A percentile compares a stretch with the other conserved stretches of the same genome.
phyloP scores from a whole-genome alignment of 2,113 vertebrate genomes.

The Elgaria multicarinata region DNA sequence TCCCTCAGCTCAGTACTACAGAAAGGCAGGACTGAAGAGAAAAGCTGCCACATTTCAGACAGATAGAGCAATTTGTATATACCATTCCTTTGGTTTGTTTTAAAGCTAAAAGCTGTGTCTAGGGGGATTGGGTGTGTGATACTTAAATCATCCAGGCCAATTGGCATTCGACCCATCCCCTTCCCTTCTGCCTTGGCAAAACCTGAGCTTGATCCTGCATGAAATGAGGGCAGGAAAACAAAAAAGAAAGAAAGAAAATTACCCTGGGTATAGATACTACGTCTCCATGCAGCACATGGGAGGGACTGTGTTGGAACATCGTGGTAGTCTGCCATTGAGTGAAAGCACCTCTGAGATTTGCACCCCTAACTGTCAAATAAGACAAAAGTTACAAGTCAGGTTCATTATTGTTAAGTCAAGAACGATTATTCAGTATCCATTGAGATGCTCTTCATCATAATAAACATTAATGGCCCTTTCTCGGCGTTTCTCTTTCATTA shows the following conservation, averaged over 20 bases:
- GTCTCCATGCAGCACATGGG: too few species aligned
- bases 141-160: background rate
- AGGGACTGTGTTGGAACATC: too few species aligned
- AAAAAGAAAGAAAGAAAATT: too few species aligned
- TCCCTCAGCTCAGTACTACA: too few species aligned
- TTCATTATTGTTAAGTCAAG: background rate
- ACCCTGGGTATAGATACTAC: too few species aligned
- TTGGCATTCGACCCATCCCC: background rate
- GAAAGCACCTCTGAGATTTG: background rate
- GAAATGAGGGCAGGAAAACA: too few species aligned
- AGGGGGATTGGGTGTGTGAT: background rate
- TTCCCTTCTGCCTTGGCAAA: background rate
- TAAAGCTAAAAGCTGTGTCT: background rate
- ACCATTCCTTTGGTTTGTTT: too few species aligned
- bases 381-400: background rate
- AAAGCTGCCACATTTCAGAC: too few species aligned
- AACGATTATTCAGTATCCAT: background rate
- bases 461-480: background rate
- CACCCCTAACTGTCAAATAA: background rate
- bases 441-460: background rate
- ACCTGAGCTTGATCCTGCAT: background rate
- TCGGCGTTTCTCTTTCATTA: background rate
- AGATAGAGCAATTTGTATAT: too few species aligned
- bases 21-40: too few species aligned
- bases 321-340: background rate